Conservation (phyloP, 2,113 vertebrate genomes). For the Calonectris borealis region DNA sequence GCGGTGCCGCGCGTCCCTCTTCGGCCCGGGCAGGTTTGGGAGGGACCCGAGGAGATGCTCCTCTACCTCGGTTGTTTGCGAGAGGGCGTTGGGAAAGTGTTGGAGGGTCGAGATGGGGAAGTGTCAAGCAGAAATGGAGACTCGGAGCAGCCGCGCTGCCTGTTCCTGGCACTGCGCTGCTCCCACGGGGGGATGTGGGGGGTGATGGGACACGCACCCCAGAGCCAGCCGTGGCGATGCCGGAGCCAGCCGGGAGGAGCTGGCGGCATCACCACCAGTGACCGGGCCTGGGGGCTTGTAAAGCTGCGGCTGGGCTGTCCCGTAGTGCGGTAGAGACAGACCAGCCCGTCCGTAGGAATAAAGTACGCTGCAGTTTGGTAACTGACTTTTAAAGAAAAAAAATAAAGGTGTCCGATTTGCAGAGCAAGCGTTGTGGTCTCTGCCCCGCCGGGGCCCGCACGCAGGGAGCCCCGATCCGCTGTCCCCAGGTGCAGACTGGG, state of each 20-base stretch:
- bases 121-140: background rate
- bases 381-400: background rate
- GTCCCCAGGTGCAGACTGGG: rapidly evolving
- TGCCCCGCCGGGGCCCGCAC: rapidly evolving
- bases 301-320: background rate
- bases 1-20: background rate
- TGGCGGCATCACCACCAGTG: background rate
- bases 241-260: rapidly evolving
- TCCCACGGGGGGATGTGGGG: rapidly evolving
- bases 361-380: background rate
- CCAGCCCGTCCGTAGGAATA: background rate
- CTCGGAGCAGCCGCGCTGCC: background rate
- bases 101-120: background rate
- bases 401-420: slow-evolving; percentile 45
- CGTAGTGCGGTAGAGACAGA: background rate
- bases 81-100: background rate
- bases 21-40: background rate
- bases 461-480: rapidly evolving
- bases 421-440: background rate
- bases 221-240: background rate
- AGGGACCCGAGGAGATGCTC: background rate
- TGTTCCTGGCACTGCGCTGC: background rate
- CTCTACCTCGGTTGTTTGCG: background rate
- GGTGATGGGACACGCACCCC: background rate
- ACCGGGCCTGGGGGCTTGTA: background rate